Conservation (phyloP, 2,797 vertebrate genomes). For the Sebastolobus alascanus region DNA sequence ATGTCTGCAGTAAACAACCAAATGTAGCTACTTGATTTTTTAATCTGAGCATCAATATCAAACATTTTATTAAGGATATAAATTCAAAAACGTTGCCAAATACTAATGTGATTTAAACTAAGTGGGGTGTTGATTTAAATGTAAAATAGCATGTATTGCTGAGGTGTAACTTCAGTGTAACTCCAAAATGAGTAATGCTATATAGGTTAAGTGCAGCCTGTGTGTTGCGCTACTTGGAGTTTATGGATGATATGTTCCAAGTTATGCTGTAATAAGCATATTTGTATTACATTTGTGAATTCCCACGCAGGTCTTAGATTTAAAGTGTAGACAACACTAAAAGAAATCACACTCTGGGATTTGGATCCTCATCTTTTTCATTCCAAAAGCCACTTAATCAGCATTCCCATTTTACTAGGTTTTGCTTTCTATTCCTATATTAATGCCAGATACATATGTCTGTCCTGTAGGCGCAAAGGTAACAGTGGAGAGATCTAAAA, state of each 20-base stretch:
- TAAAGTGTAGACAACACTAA: neutral
- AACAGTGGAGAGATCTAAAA: neutral
- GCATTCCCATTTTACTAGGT: neutral
- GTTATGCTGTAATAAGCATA: conserved; percentile 39
- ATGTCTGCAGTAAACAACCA: neutral
- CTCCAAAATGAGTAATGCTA: conserved; percentile 26
- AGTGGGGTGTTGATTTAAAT: neutral
- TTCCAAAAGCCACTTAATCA: neutral
- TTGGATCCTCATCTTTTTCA: neutral
- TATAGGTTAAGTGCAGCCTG: conserved; percentile 60
- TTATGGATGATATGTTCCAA: conserved; percentile 42
- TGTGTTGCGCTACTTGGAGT: conserved; percentile 46
- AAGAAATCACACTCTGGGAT: neutral
- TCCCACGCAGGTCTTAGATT: neutral
- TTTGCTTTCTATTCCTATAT: neutral
- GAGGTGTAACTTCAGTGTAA: conserved; percentile 14
- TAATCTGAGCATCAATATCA: neutral
- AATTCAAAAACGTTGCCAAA: neutral
- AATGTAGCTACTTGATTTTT: neutral
- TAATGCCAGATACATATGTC: neutral
- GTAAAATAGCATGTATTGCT: conserved; percentile 3
- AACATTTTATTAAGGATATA: conserved; percentile 1
- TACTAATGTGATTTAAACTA: neutral
- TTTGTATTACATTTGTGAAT: conserved; percentile 28
- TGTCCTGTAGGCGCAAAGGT: neutral